These are phyloP conservation scores for Phthorimaea operculella DNA, from an alignment of 1,140 invertebrate species.

Conservation along the genomic window DNA sequence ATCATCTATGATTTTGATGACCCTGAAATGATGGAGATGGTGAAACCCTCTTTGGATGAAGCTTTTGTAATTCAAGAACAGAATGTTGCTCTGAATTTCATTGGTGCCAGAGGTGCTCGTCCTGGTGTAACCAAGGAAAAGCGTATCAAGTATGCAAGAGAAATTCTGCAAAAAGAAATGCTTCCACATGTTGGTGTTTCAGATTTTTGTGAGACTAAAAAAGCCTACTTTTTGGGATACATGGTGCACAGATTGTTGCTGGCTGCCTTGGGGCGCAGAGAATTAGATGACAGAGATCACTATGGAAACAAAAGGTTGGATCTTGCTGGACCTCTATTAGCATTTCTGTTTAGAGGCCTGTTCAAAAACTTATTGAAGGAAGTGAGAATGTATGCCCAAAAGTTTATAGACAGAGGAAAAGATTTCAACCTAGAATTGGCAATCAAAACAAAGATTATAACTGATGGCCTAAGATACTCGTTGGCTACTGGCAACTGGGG, in stretches of 20 bases:
- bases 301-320: slow-evolving; percentile 99
- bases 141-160: slow-evolving; percentile 97
- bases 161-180: slow-evolving; percentile 99
- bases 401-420: slow-evolving; percentile 98
- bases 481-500: slow-evolving; percentile 99
- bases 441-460: slow-evolving; percentile 98
- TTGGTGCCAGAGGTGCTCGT: slow-evolving; percentile 93
- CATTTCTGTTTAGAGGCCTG: slow-evolving; percentile 94
- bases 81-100: slow-evolving; percentile 98
- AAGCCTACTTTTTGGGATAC: slow-evolving; percentile 97
- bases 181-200: slow-evolving; percentile 98
- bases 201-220: slow-evolving; percentile 99
- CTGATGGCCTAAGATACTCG: slow-evolving; percentile 97
- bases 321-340: slow-evolving; percentile 94
- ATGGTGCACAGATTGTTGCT: slow-evolving; percentile 97
- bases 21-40: slow-evolving; percentile 99
- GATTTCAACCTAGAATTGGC: slow-evolving; percentile 98
- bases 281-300: slow-evolving; percentile 99
- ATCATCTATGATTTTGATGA: slow-evolving; percentile 99
- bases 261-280: slow-evolving; percentile 93
- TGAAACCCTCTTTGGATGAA: slow-evolving; percentile 98
- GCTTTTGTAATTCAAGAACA: slow-evolving; percentile 99
- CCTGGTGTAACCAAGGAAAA: slow-evolving; percentile 99
- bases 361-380: slow-evolving; percentile 96
- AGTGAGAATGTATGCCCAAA: slow-evolving; percentile 97